Evolutionary conservation across 2,888 invertebrate genomes (phyloP), one percentile per base, ranked within the genome.

Genomic region (Meloe dianella): DNA sequence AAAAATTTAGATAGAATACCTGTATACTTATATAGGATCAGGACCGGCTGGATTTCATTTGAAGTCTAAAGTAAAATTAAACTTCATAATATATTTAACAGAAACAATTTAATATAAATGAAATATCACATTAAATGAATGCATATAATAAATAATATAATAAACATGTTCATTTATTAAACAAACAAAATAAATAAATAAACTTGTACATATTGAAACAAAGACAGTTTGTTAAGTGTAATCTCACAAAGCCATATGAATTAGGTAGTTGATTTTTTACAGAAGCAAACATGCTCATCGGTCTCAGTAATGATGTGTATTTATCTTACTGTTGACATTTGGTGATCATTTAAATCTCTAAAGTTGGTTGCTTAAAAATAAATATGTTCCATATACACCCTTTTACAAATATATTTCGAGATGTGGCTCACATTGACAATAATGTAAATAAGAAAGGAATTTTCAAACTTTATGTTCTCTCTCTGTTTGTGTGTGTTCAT

Each of bases 241-340:
- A 73, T 74, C 73, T 71, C 64, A 60, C 64, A 63, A 70, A 71
- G 71, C 69, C 71, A 69, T 70, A 73, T 72, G 73, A 74, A 74
- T 73, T 70, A 69, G 70, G 68, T 71, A 73, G 71, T 70, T 65
- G 67, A 67, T 71, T 71, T 72, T 73, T 73, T 72, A 72, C 60
- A 58, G 61, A 57, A 66, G 64, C 73, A 67, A 73, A 73, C 73
- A 73, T 69, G 70, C 70, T 73, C 73, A 74, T 72, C 71, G 73
- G 71, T 70, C 70, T 72, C 67, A 65, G 65, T 75, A 75, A 75
- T 74, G 69, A 74, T 71, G 69, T 69, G 66, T 70, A 74, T 75
- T 75, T 73, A 74, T 75, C 74, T 75, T 74, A 14, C 41, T 35
- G 64, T 64, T 69, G 69, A 64, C 69, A 62, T 69, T 66, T 60